Conservation (phyloP, 2,797 vertebrate species). For the Clarias laeviceps region DNA sequence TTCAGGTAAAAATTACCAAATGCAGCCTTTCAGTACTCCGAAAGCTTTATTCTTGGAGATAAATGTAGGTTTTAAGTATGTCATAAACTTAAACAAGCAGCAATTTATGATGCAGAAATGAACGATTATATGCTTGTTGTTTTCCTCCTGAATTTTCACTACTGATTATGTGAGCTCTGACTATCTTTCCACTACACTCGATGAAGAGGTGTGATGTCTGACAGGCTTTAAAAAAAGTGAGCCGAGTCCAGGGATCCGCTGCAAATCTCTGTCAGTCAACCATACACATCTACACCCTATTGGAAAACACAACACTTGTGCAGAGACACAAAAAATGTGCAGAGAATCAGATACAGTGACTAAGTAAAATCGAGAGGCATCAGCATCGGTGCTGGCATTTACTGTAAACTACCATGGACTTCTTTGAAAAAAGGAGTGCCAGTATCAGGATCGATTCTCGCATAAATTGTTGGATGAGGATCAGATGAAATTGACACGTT, state of each 20-base stretch:
- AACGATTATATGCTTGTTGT: not conserved
- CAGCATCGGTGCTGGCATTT: not conserved
- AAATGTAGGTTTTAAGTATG: not conserved
- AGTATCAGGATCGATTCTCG: not conserved
- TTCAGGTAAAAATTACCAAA: not conserved
- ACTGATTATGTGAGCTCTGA: not conserved
- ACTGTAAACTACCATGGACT: not conserved
- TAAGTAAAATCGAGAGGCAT: not conserved
- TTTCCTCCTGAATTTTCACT: not conserved
- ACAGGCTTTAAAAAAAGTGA: not conserved
- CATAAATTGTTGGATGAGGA: not conserved
- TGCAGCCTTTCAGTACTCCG: not conserved
- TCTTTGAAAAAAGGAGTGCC: not conserved
- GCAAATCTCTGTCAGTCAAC: not conserved
- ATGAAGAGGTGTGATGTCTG: not conserved
- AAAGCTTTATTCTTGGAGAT: not conserved
- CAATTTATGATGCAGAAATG: not conserved
- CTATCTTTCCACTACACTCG: not conserved
- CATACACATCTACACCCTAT: not conserved
- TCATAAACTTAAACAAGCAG: not conserved
- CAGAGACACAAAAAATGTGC: not conserved
- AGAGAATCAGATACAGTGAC: not conserved
- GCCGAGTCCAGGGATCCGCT: not conserved
- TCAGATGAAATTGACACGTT: not conserved
- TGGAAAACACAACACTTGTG: not conserved